Evolutionary conservation across 2,888 invertebrate genomes (phyloP), one percentile per base, ranked within the genome.

Genomic region (Anthophora plumipes): DNA sequence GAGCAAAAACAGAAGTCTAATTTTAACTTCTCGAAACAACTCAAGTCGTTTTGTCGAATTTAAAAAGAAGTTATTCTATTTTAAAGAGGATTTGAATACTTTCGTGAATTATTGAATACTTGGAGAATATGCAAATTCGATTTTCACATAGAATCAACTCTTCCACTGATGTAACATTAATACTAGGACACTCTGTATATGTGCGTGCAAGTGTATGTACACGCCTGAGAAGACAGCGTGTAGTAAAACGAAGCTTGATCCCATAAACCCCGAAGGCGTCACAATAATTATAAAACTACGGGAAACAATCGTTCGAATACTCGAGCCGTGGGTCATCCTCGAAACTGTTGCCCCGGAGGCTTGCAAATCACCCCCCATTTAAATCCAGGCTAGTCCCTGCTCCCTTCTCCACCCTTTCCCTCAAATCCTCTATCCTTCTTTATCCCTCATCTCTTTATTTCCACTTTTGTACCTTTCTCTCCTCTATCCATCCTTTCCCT

Each of bases 231-330:
- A 66, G 77, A 71, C 64, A 63, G 43, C 63, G 55, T 76, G 82
- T 74, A 72, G 80, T 83, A 71, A n/a, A 78, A 69, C 76, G 76
- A 73, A 74, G 82, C 85, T 81, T 85, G 81, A 89, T 89, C 86
- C 82, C 79, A 78, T 86, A 87, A 89, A 86, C 90, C 89, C 84
- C 87, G 74, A 84, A 88, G 89, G 91, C 90, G 89, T 88, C 88
- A 86, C 89, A 89, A 90, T 92, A 92, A 92, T 92, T 91, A 91
- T 90, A 90, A 90, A 91, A 91, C 86, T 89, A 88, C 88, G 76
- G 82, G 77, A 86, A 83, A 86, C 88, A 85, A 84, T 89, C 82
- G 83, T 80, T 77, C 86, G 77, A 77, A 70, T 84, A 76, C 84
- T 72, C 84, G 84, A 71, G 81, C 76, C 82, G 81, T 64, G 74